phyloP scores from a whole-genome alignment of 2,888 invertebrate species.

The Melinaea marsaeus region DNA sequence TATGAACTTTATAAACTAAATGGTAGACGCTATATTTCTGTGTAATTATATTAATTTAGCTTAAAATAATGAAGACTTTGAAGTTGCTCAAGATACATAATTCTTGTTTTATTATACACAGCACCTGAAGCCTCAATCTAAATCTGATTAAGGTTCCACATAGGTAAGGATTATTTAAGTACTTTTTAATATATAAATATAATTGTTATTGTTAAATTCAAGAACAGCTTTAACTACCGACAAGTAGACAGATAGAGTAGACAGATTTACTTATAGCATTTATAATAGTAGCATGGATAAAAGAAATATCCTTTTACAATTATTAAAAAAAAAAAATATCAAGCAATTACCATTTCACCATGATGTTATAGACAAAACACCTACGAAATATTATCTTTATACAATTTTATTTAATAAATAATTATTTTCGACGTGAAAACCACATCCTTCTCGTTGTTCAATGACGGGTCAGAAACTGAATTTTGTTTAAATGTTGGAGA shows the following conservation, averaged over 20 bases:
- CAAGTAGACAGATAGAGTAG: too few species aligned
- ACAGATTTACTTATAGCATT: too few species aligned
- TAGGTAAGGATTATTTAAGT: not conserved
- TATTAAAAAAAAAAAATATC: too few species aligned
- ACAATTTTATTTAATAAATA: too few species aligned
- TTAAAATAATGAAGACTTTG: constrained; percentile 4
- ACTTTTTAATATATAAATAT: too few species aligned
- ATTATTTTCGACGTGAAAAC: not conserved
- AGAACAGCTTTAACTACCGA: not conserved
- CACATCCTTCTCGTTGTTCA: not conserved
- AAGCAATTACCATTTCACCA: too few species aligned
- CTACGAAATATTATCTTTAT: too few species aligned
- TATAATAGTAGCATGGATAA: too few species aligned
- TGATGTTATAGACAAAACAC: too few species aligned
- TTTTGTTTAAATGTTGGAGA: not conserved
- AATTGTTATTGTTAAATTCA: too few species aligned
- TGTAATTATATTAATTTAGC: constrained; percentile 3
- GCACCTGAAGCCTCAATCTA: constrained; percentile 28
- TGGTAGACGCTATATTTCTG: not conserved
- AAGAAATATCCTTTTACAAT: too few species aligned
- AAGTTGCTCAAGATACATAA: constrained; percentile 27
- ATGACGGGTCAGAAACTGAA: not conserved
- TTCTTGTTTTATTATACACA: constrained; percentile 26
- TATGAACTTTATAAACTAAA: not conserved
- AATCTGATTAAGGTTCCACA: constrained; percentile 18